These are phyloP conservation scores for Myrmophylax atrothorax DNA, from an alignment of 2,113 vertebrate genomes.

Conservation along the genomic window DNA sequence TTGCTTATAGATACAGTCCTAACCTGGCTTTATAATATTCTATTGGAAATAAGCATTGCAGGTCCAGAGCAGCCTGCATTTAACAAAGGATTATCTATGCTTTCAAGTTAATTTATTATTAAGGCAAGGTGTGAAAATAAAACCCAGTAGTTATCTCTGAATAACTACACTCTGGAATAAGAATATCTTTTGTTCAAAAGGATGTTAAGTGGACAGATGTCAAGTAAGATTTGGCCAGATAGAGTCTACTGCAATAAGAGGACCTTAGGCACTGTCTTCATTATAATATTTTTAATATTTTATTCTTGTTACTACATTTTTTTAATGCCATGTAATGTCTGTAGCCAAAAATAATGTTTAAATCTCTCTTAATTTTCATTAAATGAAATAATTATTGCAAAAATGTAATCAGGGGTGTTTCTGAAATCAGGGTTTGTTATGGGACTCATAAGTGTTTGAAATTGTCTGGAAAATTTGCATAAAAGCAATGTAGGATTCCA, in stretches of 20 bases:
- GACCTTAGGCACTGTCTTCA: background rate
- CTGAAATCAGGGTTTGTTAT: background rate
- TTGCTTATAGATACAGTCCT: background rate
- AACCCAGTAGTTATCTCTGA: background rate
- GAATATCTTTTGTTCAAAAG: slow-evolving; percentile 5
- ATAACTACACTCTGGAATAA: background rate
- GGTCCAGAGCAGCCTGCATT: background rate
- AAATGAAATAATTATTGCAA: background rate
- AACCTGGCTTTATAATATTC: background rate
- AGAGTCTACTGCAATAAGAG: background rate
- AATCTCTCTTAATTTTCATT: background rate
- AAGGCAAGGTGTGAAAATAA: slow-evolving; percentile 5
- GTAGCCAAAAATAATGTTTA: background rate
- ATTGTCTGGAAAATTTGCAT: background rate
- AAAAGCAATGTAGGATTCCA: background rate
- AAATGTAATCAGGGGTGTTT: background rate
- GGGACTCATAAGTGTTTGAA: background rate
- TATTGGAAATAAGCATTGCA: background rate
- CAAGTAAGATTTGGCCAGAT: background rate
- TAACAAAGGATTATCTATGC: background rate
- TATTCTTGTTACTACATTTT: background rate
- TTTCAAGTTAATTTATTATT: slow-evolving; percentile 14
- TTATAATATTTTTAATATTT: background rate
- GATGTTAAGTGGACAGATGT: background rate
- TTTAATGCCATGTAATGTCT: background rate